A percentile compares a stretch with the other conserved stretches of the same genome.
phyloP scores from a whole-genome alignment of 2,113 vertebrate genomes.

The Formicarius rufipectus region DNA sequence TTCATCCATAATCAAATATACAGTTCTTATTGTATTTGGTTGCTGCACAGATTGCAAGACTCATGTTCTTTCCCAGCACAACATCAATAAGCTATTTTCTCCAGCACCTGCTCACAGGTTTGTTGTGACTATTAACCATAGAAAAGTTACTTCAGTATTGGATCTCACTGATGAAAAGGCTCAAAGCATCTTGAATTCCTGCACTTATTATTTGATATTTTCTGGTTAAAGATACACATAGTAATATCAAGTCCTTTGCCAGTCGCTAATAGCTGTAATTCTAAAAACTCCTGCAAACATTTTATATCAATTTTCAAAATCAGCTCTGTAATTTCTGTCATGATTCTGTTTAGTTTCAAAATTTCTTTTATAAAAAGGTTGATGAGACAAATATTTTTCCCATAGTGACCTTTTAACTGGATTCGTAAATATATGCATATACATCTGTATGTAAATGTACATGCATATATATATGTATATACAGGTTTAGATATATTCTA shows the following conservation, averaged over 20 bases:
- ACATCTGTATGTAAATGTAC: background rate
- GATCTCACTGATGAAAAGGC: background rate
- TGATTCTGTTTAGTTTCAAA: background rate
- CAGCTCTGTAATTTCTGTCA: background rate
- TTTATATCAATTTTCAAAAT: background rate
- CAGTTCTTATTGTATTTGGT: constrained; percentile 52
- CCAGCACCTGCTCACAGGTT: constrained; percentile 56
- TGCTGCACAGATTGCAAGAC: constrained; percentile 56
- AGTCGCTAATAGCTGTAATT: background rate
- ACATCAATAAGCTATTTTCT: constrained; percentile 71
- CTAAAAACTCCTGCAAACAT: background rate
- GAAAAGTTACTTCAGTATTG: background rate
- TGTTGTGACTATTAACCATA: constrained; percentile 20
- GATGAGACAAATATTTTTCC: background rate
- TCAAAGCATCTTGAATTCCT: background rate
- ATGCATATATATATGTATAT: background rate
- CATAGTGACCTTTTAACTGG: background rate
- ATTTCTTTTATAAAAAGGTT: background rate
- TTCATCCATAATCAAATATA: constrained; percentile 63
- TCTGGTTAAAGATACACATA: background rate
- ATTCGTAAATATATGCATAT: background rate
- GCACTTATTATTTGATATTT: background rate
- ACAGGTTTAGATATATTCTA: background rate
- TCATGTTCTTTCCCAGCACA: constrained; percentile 43
- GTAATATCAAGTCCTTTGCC: background rate